These are phyloP conservation scores for Corythaixoides concolor DNA, from an alignment of 2,113 vertebrate species.

Conservation along the genomic window DNA sequence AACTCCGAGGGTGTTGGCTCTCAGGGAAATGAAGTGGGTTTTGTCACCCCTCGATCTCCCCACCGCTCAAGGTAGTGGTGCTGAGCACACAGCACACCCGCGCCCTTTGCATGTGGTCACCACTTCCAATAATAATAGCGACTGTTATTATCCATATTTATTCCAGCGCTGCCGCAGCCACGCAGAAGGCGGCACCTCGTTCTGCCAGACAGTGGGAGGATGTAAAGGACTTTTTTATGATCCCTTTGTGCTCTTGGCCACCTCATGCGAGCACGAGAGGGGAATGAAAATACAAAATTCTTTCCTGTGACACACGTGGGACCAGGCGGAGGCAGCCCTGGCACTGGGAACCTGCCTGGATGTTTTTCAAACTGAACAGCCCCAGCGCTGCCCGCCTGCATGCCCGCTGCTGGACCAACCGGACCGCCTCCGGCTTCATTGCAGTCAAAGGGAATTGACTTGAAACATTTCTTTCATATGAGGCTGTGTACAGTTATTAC, in stretches of 20 bases:
- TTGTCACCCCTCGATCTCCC: accelerated
- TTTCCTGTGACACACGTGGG: not conserved
- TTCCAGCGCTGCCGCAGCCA: not conserved
- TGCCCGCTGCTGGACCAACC: not conserved
- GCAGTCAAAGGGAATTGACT: not conserved
- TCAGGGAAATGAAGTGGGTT: not conserved
- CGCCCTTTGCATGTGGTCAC: not conserved
- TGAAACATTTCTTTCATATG: not conserved
- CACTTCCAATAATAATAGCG: not conserved
- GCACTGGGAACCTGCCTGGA: accelerated
- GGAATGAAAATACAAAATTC: not conserved
- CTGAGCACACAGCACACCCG: accelerated
- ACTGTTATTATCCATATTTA: accelerated
- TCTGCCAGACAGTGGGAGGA: accelerated
- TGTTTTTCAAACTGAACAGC: not conserved
- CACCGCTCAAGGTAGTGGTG: not conserved
- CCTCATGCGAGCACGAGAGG: accelerated
- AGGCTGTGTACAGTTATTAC: not conserved
- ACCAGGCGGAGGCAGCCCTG: not conserved
- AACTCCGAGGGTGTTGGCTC: not conserved
- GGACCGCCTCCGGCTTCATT: accelerated
- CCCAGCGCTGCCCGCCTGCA: accelerated
- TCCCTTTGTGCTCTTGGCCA: not conserved
- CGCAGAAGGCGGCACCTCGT: accelerated
- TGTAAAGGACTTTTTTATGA: accelerated